phyloP scores from a whole-genome alignment of 2,113 vertebrate species.

The Carlito syrichta region DNA sequence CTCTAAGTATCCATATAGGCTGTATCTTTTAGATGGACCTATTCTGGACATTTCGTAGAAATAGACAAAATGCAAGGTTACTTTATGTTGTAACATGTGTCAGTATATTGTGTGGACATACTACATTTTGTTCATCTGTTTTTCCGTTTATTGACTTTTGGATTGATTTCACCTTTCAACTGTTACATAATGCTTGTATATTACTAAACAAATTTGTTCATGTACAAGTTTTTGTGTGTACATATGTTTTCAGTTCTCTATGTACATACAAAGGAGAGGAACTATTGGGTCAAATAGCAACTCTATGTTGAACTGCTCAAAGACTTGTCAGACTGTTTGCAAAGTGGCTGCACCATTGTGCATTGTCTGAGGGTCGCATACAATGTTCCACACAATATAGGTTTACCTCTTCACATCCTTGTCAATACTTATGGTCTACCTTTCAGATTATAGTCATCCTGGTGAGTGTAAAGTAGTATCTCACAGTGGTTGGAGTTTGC shows the following conservation, averaged over 20 bases:
- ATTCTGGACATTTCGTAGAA: too few relatives aligned
- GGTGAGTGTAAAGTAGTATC: neutral
- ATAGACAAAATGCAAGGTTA: too few relatives aligned
- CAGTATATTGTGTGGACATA: too few relatives aligned
- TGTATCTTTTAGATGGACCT: neutral
- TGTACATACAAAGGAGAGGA: neutral
- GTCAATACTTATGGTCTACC: neutral
- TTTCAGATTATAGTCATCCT: neutral
- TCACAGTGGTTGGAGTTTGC: neutral
- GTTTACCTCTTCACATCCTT: neutral
- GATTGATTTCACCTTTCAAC: neutral
- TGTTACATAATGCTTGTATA: neutral
- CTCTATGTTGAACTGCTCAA: neutral
- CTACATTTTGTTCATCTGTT: too few relatives aligned
- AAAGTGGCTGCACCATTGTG: neutral
- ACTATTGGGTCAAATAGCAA: neutral
- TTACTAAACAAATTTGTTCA: neutral
- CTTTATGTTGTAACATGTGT: too few relatives aligned
- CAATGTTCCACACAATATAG: neutral
- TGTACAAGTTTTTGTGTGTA: neutral
- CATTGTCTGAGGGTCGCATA: neutral
- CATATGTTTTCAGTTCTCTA: neutral
- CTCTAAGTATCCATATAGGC: too few relatives aligned
- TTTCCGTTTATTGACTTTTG: neutral
- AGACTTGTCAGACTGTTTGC: neutral